phyloP scores from a whole-genome alignment of 2,888 invertebrate genomes.

The Bugula neritina region DNA sequence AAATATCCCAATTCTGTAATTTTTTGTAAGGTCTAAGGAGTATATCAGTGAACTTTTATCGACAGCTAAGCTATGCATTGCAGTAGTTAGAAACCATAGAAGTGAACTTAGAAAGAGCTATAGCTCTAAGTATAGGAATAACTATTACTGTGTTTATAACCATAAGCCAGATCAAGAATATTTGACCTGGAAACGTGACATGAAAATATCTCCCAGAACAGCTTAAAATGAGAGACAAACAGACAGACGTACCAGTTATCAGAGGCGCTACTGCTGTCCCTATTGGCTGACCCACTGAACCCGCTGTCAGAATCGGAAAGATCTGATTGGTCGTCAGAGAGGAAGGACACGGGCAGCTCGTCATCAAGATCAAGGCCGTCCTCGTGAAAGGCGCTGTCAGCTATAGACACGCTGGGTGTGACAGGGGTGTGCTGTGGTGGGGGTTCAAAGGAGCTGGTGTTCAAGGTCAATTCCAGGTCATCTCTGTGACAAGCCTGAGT shows the following conservation, averaged over 20 bases:
- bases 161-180: too few species aligned
- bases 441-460: background rate
- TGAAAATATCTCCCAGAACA: too few species aligned
- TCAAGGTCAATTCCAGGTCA: background rate
- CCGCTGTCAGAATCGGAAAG: constrained; percentile 23
- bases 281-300: constrained; percentile 17
- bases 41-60: too few species aligned
- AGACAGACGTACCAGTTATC: background rate
- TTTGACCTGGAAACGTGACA: too few species aligned
- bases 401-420: background rate
- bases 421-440: background rate
- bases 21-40: too few species aligned
- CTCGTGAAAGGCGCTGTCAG: background rate
- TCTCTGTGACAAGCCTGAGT: background rate
- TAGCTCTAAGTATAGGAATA: too few species aligned
- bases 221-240: background rate
- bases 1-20: too few species aligned
- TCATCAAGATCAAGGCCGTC: background rate
- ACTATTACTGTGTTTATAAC: too few species aligned
- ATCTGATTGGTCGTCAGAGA: constrained; percentile 12
- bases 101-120: too few species aligned
- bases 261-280: background rate
- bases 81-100: too few species aligned
- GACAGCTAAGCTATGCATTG: too few species aligned
- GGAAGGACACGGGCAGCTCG: background rate